Base-by-base conservation (phyloP, 1,140 invertebrate species). In the Oppia nitens region DNA sequence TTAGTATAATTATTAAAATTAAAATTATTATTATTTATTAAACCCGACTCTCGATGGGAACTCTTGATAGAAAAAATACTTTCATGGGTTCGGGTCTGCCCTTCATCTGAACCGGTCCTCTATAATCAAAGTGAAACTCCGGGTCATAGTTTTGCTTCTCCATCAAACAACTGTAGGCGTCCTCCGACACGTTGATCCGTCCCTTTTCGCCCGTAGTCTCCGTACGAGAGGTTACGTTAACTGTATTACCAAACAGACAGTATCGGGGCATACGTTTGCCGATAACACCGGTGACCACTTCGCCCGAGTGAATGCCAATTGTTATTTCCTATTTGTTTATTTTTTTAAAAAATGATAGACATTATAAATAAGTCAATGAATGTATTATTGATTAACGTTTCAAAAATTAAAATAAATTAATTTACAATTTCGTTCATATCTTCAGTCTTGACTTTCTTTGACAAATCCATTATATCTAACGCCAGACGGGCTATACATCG, bases 181-280 rank as follows among this genome's bases (percentile, higher is more conserved):
- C 83, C 69, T 94, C 86, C 2, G 90, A 94, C 28, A 96, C 86
- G 70, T 95, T 97, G 54, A 96, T 94, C 67, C 80, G 82, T 3
- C 90, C 90, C 2, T 83, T 83, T 55, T 83, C 79, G 2, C 92
- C 91, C 0, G 91, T 95, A 20, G 91, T 95, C 75, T 97, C 92
- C 2, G 89, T 94, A 62, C 92, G 77, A 68, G 88, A 93, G 29
- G 91, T 94, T 24, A 96, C 71, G 73, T 96, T 96, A 0, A 97
- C 92, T 0, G 91, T 95, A 72, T 95, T 95, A 21, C 92, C 92
- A 69, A 96, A 97, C 1, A 97, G 77, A 73, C 91, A 96, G 69
- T 95, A 97, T n/a, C 91, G 79, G 0, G 92, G 92, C 85, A 95
- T 93, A 55, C 89, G 81, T 74, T 94, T 89, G 2, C 92, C 92